These are phyloP conservation scores for Brevipalpus yothersi DNA, from an alignment of 1,140 invertebrate genomes.

Conservation along the genomic window DNA sequence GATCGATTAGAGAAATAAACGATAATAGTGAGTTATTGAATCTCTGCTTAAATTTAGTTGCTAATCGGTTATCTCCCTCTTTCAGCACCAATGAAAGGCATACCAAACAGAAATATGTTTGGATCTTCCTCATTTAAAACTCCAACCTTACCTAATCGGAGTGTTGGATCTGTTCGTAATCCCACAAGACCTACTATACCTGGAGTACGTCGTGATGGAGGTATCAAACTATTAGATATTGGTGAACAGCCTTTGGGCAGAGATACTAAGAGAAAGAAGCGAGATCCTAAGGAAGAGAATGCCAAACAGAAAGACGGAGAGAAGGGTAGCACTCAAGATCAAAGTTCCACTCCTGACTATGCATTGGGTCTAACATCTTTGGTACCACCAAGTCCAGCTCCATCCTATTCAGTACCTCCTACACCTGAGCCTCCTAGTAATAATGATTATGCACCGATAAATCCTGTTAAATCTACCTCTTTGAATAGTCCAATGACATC, in stretches of 20 bases:
- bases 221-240: conserved; percentile 56
- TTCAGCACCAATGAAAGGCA: conserved; percentile 61
- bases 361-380: conserved; percentile 36
- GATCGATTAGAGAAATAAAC: conserved; percentile 64
- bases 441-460: neutral
- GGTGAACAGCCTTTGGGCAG: conserved; percentile 56
- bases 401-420: neutral
- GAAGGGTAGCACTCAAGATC: conserved; percentile 15
- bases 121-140: conserved; percentile 13
- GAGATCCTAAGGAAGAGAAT: conserved; percentile 43
- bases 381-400: conserved; percentile 4
- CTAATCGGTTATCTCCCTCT: neutral
- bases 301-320: conserved; percentile 25
- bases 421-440: neutral
- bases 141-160: neutral
- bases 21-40: neutral
- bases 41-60: neutral
- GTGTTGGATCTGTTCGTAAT: neutral
- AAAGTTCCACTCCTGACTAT: conserved; percentile 38
- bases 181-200: neutral
- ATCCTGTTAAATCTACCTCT: no score
- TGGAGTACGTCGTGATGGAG: conserved; percentile 41
- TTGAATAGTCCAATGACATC: no score
- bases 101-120: conserved; percentile 49
- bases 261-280: conserved; percentile 35